Conservation (phyloP, 2,113 vertebrate genomes). For the Etia nguti region DNA sequence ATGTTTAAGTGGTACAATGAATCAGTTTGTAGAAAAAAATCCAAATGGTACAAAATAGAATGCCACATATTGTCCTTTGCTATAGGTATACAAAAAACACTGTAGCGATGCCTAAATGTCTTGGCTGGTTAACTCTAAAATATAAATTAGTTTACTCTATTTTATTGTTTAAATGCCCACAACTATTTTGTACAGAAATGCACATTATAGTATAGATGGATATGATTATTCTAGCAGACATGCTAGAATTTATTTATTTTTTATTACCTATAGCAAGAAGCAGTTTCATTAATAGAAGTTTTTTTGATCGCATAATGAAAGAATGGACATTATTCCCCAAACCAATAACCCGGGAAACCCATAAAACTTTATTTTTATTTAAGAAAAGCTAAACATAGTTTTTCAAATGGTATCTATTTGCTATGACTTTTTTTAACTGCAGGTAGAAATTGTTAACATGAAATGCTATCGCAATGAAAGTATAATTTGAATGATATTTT, state of each 20-base stretch:
- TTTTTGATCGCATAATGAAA: too few species aligned
- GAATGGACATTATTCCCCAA: neutral
- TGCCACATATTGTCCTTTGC: too few species aligned
- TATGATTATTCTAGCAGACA: neutral
- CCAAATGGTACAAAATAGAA: too few species aligned
- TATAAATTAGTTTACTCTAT: neutral
- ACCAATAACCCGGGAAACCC: neutral
- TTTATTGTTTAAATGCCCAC: neutral
- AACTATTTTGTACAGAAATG: neutral
- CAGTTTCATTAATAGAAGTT: too few species aligned
- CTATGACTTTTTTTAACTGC: neutral
- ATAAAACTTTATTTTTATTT: neutral
- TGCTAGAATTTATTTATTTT: too few species aligned
- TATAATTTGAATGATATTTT: neutral
- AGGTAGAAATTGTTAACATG: neutral
- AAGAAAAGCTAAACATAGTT: neutral
- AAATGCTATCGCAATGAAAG: accelerated
- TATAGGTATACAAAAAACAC: too few species aligned
- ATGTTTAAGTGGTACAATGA: too few species aligned
- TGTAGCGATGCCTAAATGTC: too few species aligned
- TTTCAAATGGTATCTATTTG: neutral
- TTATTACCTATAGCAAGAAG: too few species aligned
- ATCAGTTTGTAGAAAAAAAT: too few species aligned
- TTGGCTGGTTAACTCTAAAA: too few species aligned
- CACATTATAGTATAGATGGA: neutral